phyloP scores from a whole-genome alignment of 2,113 vertebrate species.

The Trichomycterus rosablanca region DNA sequence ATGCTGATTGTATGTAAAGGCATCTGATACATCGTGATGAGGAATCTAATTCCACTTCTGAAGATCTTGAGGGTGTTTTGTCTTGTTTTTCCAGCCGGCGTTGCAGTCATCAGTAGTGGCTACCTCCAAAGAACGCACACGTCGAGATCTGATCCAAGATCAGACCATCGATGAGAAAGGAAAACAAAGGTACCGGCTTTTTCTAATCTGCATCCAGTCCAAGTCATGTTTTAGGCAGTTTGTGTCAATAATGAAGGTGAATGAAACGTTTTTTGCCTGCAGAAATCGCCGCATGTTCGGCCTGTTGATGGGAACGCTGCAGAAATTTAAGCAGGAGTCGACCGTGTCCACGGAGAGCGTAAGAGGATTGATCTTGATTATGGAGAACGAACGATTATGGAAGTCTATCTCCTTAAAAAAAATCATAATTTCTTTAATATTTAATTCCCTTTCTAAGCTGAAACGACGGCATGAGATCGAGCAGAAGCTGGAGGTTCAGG shows the following conservation, averaged over 20 bases:
- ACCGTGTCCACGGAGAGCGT: slow-evolving; percentile 91
- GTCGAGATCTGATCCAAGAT: slow-evolving; percentile 98
- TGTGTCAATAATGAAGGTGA: too few species aligned
- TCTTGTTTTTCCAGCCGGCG: slow-evolving; percentile 73
- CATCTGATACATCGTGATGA: not conserved
- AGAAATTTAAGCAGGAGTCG: slow-evolving; percentile 98
- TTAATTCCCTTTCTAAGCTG: too few species aligned
- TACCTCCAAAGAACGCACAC: slow-evolving; percentile 99
- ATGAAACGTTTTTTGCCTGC: not conserved
- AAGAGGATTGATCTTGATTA: slow-evolving; percentile 40
- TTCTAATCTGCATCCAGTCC: too few species aligned
- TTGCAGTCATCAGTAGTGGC: slow-evolving; percentile 99
- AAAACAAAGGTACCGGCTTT: slow-evolving; percentile 85
- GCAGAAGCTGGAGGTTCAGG: slow-evolving; percentile 96
- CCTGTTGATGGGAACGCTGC: slow-evolving; percentile 98
- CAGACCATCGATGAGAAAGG: slow-evolving; percentile 98
- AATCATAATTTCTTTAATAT: too few species aligned
- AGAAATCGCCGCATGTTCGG: slow-evolving; percentile 99
- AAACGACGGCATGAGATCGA: slow-evolving; percentile 94
- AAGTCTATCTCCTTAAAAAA: too few species aligned
- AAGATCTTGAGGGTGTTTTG: not conserved
- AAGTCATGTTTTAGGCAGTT: too few species aligned
- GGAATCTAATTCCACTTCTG: not conserved
- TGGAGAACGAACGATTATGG: too few species aligned
- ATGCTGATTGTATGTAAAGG: too few species aligned